Percentiles rank a stretch among this genome's conserved stretches.
Conservation (phyloP, 2,113 vertebrate species). For the Mobula birostris region DNA sequence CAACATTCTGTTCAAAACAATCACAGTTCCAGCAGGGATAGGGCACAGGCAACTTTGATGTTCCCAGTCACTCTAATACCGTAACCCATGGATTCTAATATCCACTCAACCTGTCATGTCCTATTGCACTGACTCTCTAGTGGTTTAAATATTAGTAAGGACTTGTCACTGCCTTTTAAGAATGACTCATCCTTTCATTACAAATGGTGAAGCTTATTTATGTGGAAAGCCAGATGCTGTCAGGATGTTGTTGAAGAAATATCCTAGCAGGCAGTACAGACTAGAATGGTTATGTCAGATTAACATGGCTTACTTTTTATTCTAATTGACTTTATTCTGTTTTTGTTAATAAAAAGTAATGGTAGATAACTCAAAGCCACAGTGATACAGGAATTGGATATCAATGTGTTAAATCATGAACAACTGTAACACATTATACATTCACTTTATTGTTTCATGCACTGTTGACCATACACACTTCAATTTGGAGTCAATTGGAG, state of each 20-base stretch:
- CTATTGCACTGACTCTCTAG: constrained; percentile 55
- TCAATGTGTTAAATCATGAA: neutral
- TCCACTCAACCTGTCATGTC: constrained; percentile 58
- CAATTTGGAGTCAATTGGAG: neutral
- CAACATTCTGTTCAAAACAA: constrained; percentile 68
- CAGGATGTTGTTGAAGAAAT: constrained; percentile 33
- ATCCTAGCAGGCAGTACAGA: constrained; percentile 29
- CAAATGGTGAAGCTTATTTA: constrained; percentile 37
- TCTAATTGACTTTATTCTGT: neutral
- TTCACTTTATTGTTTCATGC: neutral
- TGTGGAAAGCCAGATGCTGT: constrained; percentile 38
- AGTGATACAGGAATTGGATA: neutral
- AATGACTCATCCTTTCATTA: constrained; percentile 38
- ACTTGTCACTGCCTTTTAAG: constrained; percentile 37
- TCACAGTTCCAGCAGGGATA: constrained; percentile 59
- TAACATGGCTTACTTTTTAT: neutral
- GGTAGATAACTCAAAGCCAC: no score
- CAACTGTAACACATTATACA: neutral
- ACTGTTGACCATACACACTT: neutral
- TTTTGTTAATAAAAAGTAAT: neutral
- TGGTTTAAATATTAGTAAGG: constrained; percentile 51
- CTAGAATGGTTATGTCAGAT: constrained; percentile 25
- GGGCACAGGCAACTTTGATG: constrained; percentile 55
- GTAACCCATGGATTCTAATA: constrained; percentile 55
- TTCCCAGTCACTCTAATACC: constrained; percentile 67